Evolutionary conservation across 2,113 vertebrate species (phyloP), one percentile per base, ranked within the genome.

Genomic region (Tachycineta bicolor): DNA sequence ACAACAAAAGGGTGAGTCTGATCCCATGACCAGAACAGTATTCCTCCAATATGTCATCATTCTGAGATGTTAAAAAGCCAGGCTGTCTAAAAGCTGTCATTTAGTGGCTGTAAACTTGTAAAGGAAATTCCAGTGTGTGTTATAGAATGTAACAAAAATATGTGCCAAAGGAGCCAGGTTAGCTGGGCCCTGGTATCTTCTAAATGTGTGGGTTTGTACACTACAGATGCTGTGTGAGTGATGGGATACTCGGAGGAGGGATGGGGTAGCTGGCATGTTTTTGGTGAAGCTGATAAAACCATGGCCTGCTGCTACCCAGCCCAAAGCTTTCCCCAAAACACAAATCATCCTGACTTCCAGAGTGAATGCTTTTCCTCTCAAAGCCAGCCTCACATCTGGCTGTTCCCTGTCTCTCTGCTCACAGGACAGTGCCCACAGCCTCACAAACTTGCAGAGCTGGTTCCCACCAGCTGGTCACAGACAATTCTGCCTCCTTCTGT

Each of bases 1-100:
- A 84, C 94, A 92, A 82, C 77, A 74, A 31, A 82, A 94, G 92
- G 90, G 88, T 71, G 93, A 90, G 93, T 86, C 93, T 79, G 47
- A 74, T 83, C 87, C 76, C 85, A 17, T 95, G 90, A 93, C 71
- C 81, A 37, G 49, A 91, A 26, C 56, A 59, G 73, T 91, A 62
- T 74, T 90, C 39, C 34, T 92, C 76, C 58, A 65, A 31, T 34
- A 83, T 25, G 59, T 83, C 84, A 80, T 67, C 68, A 10, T 67
- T 70, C 58, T 24, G 56, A 52, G 75, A 86, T 39, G 34, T 67
- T 87, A 71, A 63, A 74, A 91, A 59, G 82, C 70, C 94, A 88
- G 46, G 11, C 63, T 43, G 28, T 52, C 71, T 25, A 15, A 46
- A 88, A 76, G 67, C 6, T 22, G 1, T 33, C 17, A 13, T n/a